Evolutionary conservation across 2,113 vertebrate genomes (phyloP).

Genomic region (Campylorhamphus procurvoides): DNA sequence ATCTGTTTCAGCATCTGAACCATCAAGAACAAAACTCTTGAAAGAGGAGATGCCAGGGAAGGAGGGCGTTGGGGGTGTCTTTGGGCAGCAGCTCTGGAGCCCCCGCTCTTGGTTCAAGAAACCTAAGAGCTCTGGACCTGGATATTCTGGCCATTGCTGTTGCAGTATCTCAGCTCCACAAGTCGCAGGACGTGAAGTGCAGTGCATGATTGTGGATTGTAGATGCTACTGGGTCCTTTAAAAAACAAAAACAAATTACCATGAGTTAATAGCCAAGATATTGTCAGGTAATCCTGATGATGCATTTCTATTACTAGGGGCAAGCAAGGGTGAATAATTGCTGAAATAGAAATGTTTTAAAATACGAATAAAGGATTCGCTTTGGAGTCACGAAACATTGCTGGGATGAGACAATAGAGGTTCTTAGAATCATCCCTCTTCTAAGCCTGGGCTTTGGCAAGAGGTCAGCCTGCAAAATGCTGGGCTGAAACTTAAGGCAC

Average conservation of each 20-base stretch:
- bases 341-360: not conserved
- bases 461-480: not conserved
- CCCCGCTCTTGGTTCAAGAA: not conserved
- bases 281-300: not conserved
- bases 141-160: not conserved
- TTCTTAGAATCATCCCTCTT: not conserved
- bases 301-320: not conserved
- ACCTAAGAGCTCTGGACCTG: not conserved
- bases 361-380: not conserved
- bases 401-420: not conserved
- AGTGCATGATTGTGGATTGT: not conserved
- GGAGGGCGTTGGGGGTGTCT: fast-evolving
- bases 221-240: not conserved
- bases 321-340: not conserved
- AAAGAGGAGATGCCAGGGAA: not conserved
- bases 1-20: not conserved
- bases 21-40: not conserved
- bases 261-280: not conserved
- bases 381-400: not conserved
- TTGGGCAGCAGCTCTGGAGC: not conserved
- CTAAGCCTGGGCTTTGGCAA: not conserved
- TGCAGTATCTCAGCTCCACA: not conserved
- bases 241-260: not conserved
- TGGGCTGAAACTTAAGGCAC: not conserved
- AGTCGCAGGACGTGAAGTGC: not conserved